A percentile compares a stretch with the other conserved stretches of the same genome.
These are phyloP conservation scores for Electrophaes corylata DNA, from an alignment of 2,888 invertebrate genomes.

Conservation along the genomic window DNA sequence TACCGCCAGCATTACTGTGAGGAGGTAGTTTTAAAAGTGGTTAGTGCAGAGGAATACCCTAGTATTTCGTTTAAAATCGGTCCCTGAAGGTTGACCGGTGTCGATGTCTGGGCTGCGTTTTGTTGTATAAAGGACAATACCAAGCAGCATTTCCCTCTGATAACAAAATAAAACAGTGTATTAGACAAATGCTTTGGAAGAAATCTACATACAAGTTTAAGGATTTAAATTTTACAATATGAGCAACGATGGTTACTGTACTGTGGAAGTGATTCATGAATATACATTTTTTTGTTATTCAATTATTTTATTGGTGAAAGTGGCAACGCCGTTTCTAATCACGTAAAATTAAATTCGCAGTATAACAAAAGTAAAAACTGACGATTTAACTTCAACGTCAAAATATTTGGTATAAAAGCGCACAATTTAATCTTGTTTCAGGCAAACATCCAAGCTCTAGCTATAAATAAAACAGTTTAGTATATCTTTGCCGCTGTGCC, in stretches of 20 bases:
- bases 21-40: slow-evolving; percentile 42
- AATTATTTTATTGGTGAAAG: too few species aligned
- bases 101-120: slow-evolving; percentile 55
- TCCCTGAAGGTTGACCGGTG: slow-evolving; percentile 60
- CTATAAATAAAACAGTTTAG: slow-evolving; percentile 33
- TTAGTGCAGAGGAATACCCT: slow-evolving; percentile 50
- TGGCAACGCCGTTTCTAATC: too few species aligned
- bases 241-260: background rate
- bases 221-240: slow-evolving; percentile 25
- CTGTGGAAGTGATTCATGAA: too few species aligned
- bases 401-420: background rate
- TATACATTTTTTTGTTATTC: too few species aligned
- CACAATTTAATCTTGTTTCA: slow-evolving; percentile 1
- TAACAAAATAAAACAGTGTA: slow-evolving; percentile 64
- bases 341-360: too few species aligned
- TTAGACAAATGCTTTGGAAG: slow-evolving; percentile 52
- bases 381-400: too few species aligned
- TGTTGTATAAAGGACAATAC: slow-evolving; percentile 64
- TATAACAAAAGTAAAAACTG: too few species aligned
- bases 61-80: slow-evolving; percentile 63
- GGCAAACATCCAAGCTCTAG: slow-evolving; percentile 11
- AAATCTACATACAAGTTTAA: slow-evolving; percentile 47
- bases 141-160: slow-evolving; percentile 58
- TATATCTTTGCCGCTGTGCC: slow-evolving; percentile 29
- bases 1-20: slow-evolving; percentile 40